phyloP scores from a whole-genome alignment of 2,113 vertebrate genomes.

The Gambusia holbrooki region DNA sequence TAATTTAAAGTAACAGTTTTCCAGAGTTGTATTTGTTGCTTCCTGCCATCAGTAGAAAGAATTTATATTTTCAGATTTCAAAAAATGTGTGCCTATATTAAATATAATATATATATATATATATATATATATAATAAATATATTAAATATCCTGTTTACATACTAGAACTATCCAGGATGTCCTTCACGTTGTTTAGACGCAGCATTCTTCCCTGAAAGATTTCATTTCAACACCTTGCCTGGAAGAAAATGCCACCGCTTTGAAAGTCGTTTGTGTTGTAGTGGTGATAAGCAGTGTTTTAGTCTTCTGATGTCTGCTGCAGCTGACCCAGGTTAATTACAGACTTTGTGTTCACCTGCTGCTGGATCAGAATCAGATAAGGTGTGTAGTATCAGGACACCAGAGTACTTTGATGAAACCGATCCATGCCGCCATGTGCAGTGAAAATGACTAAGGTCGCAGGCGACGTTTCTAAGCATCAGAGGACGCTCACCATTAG shows the following conservation, averaged over 20 bases:
- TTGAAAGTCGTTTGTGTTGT: slow-evolving; percentile 13
- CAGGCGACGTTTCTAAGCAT: slow-evolving; percentile 18
- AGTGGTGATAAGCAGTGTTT: slow-evolving; percentile 6
- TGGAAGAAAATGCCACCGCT: not conserved
- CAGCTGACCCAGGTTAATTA: slow-evolving; percentile 58
- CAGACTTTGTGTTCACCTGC: slow-evolving; percentile 49
- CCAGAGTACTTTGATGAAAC: slow-evolving; percentile 27
- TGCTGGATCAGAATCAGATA: slow-evolving; percentile 42
- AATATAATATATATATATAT: too few species aligned
- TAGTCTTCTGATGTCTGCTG: slow-evolving; percentile 43
- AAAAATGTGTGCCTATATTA: not conserved
- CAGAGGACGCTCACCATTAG: not conserved
- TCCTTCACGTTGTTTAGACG: not conserved
- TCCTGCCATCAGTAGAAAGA: not conserved
- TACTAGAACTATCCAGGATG: not conserved
- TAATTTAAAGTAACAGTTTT: too few species aligned
- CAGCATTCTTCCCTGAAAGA: slow-evolving; percentile 5
- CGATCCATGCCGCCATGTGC: slow-evolving; percentile 33
- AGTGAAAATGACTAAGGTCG: slow-evolving; percentile 25
- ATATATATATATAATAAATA: too few species aligned
- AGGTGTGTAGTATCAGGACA: slow-evolving; percentile 21
- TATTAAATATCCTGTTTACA: not conserved
- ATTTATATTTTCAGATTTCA: not conserved
- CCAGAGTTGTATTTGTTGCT: not conserved
- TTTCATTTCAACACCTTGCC: slow-evolving; percentile 11